phyloP scores from a whole-genome alignment of 1,140 invertebrate species.

The Temnothorax longispinosus region DNA sequence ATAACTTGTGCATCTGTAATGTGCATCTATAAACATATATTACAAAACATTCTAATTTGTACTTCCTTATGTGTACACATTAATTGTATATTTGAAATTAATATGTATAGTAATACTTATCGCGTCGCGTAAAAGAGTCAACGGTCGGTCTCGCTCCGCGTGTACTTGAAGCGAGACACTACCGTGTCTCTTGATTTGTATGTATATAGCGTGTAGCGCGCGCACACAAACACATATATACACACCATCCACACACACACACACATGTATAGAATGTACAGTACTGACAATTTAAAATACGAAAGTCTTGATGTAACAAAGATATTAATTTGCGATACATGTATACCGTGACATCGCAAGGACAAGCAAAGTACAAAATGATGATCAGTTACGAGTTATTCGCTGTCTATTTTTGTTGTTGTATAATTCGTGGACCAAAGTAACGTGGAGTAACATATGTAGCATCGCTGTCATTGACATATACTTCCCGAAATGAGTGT shows the following conservation, averaged over 20 bases:
- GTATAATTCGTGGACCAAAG: conserved; percentile 47
- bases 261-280: conserved; percentile 6
- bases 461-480: conserved; percentile 18
- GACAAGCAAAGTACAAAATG: conserved; percentile 56
- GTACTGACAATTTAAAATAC: conserved; percentile 33
- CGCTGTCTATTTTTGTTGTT: conserved; percentile 22
- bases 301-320: conserved; percentile 20
- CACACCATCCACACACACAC: too few relatives aligned
- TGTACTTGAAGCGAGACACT: too few relatives aligned
- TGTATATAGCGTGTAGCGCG: too few relatives aligned
- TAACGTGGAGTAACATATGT: conserved; percentile 24
- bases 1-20: neutral
- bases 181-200: too few relatives aligned
- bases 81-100: conserved; percentile 20
- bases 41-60: conserved; percentile 5
- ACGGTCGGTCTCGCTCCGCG: too few relatives aligned
- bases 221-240: too few relatives aligned
- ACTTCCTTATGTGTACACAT: neutral
- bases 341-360: conserved; percentile 1
- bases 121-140: too few relatives aligned
- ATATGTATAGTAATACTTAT: conserved; percentile 1
- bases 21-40: neutral
- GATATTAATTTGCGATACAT: conserved; percentile 11
- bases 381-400: conserved; percentile 51
- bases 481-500: conserved; percentile 41